Conservation (phyloP, 2,113 vertebrate species). For the Alectura lathami region DNA sequence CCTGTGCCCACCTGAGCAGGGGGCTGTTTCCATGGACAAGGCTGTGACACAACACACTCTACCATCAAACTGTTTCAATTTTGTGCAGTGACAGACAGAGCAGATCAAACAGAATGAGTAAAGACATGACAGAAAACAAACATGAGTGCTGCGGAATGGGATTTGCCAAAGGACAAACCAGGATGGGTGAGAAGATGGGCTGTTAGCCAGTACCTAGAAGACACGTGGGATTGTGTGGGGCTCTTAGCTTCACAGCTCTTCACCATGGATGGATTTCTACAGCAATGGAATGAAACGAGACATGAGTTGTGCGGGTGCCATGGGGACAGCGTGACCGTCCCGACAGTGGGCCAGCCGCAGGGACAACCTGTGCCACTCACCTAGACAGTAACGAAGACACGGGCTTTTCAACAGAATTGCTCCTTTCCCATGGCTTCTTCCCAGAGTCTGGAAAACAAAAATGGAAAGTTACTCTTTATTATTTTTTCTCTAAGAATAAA, state of each 20-base stretch:
- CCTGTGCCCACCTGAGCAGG: neutral
- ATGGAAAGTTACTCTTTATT: neutral
- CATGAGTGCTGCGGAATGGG: neutral
- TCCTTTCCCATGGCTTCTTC: constrained; percentile 97
- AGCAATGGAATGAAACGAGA: constrained; percentile 78
- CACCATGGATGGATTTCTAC: constrained; percentile 81
- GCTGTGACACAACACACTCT: neutral
- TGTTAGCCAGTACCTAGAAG: constrained; percentile 80
- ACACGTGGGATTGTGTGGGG: constrained; percentile 81
- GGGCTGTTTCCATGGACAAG: neutral
- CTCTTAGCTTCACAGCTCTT: constrained; percentile 86
- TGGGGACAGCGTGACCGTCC: neutral
- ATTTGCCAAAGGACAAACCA: constrained; percentile 57
- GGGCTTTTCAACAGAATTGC: constrained; percentile 95
- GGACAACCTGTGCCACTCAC: constrained; percentile 70
- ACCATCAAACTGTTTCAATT: neutral
- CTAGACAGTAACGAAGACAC: constrained; percentile 89
- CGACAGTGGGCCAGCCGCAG: neutral
- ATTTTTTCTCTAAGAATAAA: neutral
- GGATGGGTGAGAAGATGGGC: constrained; percentile 20
- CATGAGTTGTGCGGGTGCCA: constrained; percentile 47
- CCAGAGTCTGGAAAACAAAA: constrained; percentile 82
- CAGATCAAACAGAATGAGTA: neutral
- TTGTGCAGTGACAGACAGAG: neutral
- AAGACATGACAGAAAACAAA: accelerated